A percentile compares a stretch with the other conserved stretches of the same genome.
These are phyloP conservation scores for Castor canadensis DNA, from an alignment of 2,113 vertebrate species.

Conservation along the genomic window DNA sequence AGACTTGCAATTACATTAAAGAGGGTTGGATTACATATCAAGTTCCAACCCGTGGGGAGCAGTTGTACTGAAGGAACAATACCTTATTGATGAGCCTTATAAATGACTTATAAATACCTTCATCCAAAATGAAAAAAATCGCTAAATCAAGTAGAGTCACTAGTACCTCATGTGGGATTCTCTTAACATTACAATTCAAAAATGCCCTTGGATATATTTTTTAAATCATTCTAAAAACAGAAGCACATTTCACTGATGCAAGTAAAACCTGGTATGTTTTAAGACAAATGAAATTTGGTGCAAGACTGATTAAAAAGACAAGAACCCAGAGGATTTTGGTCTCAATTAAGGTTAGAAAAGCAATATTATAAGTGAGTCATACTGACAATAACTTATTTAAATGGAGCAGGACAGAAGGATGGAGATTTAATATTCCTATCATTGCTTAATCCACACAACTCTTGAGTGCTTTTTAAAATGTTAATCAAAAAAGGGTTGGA, in stretches of 20 bases:
- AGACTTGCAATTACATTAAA: constrained; percentile 38
- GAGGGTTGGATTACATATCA: constrained; percentile 26
- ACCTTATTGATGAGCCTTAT: constrained; percentile 61
- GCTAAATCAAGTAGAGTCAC: constrained; percentile 14
- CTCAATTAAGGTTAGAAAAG: background rate
- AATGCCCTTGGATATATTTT: background rate
- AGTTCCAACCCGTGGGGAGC: constrained; percentile 15
- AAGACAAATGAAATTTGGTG: constrained; percentile 21
- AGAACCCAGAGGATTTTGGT: background rate
- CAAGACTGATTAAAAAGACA: constrained; percentile 31
- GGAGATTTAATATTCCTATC: background rate
- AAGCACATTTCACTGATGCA: background rate
- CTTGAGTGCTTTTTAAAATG: background rate
- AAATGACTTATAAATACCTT: constrained; percentile 56
- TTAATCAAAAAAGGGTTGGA: too few species aligned
- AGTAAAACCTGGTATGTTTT: background rate
- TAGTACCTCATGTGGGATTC: background rate
- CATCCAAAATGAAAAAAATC: constrained; percentile 61
- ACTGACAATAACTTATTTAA: background rate
- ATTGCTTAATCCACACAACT: background rate
- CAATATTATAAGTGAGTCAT: background rate
- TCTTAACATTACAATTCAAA: background rate
- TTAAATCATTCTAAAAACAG: background rate
- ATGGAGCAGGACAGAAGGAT: background rate
- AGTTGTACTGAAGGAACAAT: background rate